Conservation (phyloP, 2,888 invertebrate genomes). For the Ptilodon capucinus region DNA sequence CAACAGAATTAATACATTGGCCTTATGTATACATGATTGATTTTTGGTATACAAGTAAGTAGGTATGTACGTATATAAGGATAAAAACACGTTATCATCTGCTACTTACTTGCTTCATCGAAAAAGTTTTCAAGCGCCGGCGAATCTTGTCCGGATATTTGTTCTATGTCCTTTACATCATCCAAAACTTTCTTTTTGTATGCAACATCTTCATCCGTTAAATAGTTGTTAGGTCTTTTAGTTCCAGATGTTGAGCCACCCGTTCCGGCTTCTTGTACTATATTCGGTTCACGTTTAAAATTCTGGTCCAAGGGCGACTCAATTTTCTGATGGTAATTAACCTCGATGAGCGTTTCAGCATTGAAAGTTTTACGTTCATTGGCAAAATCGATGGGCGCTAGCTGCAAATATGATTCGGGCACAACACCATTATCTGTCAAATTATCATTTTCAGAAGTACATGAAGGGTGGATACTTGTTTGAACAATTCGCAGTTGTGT, state of each 20-base stretch:
- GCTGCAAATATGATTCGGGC: background rate
- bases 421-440: background rate
- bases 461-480: background rate
- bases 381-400: background rate
- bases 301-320: background rate
- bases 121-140: conserved; percentile 36
- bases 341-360: background rate
- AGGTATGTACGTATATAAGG: background rate
- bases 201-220: conserved; percentile 18
- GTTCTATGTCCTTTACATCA: conserved; percentile 4
- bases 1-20: too few species aligned
- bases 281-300: background rate
- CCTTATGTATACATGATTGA: too few species aligned
- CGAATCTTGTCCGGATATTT: conserved; percentile 8
- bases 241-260: conserved; percentile 17
- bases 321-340: background rate
- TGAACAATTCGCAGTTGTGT: background rate
- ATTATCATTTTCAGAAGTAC: background rate
- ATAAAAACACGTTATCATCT: too few species aligned
- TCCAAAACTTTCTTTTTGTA: conserved; percentile 38
- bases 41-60: background rate
- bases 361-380: background rate
- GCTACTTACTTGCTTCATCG: conserved; percentile 45
- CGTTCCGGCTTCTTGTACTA: conserved; percentile 1
- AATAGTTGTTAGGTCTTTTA: conserved; percentile 36